Base-by-base conservation (phyloP, 2,797 vertebrate species). In the Oreochromis grahami region DNA sequence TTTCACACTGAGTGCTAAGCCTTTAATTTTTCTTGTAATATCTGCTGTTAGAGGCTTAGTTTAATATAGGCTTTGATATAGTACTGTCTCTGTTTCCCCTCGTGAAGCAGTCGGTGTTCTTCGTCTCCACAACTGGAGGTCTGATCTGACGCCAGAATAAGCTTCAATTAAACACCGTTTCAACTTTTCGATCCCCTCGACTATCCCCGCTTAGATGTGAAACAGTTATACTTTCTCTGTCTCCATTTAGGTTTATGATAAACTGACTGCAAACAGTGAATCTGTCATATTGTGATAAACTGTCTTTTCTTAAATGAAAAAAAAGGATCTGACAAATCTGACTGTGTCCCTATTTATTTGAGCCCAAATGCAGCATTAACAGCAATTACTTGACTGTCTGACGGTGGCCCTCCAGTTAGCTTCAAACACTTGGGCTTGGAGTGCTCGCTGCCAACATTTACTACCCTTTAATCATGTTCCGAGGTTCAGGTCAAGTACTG, bases 401-500 rank as follows among this genome's bases (percentile, higher is more conserved):
- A 74, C 4, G 10, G 17, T 29, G 26, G 51, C 7, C n/a, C 56
- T n/a, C 17, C 13, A 38, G 29, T 13, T n/a, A 9, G 34, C 45
- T 81, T 85, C 48, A 78, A 53, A 53, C 65, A 82, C 51, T 36
- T 26, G 19, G 13, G 2, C 41, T 72, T 24, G 24, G 9, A 83
- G 55, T 56, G 84, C 70, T 86, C 6, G 3, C 38, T 78, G 51
- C 26, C 41, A 76, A 56, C 77, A 77, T 76, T 78, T 81, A 82
- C 21, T 60, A n/a, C 56, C 48, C 78, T 72, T 58, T 68, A 84
- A 88, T 86, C 68, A 81, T 72, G 63, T 43, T 82, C 55, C 50
- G 78, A 41, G 60, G 79, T 85, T 77, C 43, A 78, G 85, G 78
- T 88, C 86, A 85, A 88, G 81, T 81, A 52, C 15, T 72, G 56